phyloP scores from a whole-genome alignment of 1,140 invertebrate genomes.

The Uloborus diversus region DNA sequence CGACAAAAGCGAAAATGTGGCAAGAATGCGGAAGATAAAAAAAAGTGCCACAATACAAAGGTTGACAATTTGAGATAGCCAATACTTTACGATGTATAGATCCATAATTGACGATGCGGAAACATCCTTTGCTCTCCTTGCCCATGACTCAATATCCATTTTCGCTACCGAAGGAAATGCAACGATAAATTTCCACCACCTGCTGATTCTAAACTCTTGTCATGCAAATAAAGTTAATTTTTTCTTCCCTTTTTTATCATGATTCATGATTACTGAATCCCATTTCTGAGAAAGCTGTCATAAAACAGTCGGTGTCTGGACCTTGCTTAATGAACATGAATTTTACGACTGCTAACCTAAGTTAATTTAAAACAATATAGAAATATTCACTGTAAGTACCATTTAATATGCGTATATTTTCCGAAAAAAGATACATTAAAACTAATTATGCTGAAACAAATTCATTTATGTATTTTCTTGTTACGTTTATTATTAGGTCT shows the following conservation, averaged over 20 bases:
- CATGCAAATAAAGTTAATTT: neutral
- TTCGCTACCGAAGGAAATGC: neutral
- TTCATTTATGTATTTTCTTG: too few species aligned
- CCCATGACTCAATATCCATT: neutral
- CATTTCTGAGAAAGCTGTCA: too few species aligned
- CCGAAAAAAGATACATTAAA: too few species aligned
- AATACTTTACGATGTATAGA: neutral
- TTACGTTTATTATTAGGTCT: too few species aligned
- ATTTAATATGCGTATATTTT: too few species aligned
- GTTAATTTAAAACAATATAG: too few species aligned
- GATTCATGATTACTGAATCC: neutral
- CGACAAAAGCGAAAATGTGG: neutral
- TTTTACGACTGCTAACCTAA: too few species aligned
- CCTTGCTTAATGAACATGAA: too few species aligned
- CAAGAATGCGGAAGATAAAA: conserved; percentile 21
- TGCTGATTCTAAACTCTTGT: neutral
- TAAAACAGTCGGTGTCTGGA: too few species aligned
- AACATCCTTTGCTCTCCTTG: neutral
- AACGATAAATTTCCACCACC: too few species aligned
- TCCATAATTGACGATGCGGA: neutral
- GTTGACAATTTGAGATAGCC: neutral
- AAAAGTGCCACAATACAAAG: neutral
- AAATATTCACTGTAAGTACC: too few species aligned
- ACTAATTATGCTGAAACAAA: too few species aligned
- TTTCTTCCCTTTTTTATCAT: neutral